Evolutionary conservation across 1,140 invertebrate species (phyloP).

Genomic region (Ips nitidus): DNA sequence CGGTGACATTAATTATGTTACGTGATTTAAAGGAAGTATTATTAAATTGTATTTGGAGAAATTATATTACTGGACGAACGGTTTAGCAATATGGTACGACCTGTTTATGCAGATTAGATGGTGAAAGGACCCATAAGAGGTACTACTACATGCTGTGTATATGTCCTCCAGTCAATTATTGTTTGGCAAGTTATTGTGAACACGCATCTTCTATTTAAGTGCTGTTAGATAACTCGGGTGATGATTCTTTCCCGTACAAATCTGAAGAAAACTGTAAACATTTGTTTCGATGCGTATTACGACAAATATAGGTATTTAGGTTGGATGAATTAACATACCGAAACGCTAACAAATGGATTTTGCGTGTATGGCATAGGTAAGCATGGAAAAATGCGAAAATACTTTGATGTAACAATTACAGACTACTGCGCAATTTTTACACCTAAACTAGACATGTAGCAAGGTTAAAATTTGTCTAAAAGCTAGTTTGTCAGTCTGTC

Average conservation of each 20-base stretch:
- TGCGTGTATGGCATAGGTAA: not conserved
- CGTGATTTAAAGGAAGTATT: not conserved
- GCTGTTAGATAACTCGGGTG: not conserved
- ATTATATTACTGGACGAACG: not conserved
- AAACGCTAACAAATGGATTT: not conserved
- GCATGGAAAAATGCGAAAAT: no score
- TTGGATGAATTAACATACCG: not conserved
- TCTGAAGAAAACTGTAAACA: not conserved
- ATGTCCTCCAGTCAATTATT: not conserved
- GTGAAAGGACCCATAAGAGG: constrained; percentile 12
- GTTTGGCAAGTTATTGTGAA: not conserved
- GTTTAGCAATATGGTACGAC: constrained; percentile 4
- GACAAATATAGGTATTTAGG: not conserved
- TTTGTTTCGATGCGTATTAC: not conserved
- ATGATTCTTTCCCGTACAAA: not conserved
- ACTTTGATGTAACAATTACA: no score
- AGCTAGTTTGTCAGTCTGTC: not conserved
- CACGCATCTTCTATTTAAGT: not conserved
- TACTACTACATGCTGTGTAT: not conserved
- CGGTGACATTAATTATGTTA: constrained; percentile 1
- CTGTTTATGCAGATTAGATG: constrained; percentile 5
- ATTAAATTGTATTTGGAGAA: constrained; percentile 1
- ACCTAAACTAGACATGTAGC: not conserved
- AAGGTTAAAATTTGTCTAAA: not conserved
- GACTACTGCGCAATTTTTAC: not conserved